Base-by-base conservation (phyloP, 2,113 vertebrate genomes). In the Paracanthobrama guichenoti region DNA sequence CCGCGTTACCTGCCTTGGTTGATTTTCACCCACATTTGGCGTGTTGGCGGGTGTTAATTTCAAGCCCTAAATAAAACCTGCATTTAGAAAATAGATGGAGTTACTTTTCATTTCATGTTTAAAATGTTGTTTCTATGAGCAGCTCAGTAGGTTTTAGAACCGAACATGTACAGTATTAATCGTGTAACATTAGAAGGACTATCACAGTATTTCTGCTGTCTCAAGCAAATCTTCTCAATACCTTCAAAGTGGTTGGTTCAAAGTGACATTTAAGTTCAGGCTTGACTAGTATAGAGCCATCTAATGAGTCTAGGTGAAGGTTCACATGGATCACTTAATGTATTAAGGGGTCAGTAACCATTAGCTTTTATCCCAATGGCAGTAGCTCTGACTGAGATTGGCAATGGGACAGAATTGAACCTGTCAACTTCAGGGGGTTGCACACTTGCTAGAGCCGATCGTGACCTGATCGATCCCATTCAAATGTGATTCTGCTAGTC, bases 201-300 rank as follows among this genome's bases (percentile, higher is more conserved):
- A 6, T 6, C 12, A 73, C 42, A 24, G 24, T 26, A 18, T 26
- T 73, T 53, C 28, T 18, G 44, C 7, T 75, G 24, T 53, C 44
- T 75, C 24, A n/a, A 31, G 9, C 24, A 75, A 48, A 26, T 73
- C 69, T 46, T 75, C 24, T 26, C 24, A 10, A 55, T 48, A 14
- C 12, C 26, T 20, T 50, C 24, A 50, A 39, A 74, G n/a, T 26
- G 6, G 44, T 14, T 50, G 12, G 72, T 72, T 72, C 50, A 48
- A 69, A 79, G 50, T 87, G 44, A 62, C 28, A 44, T 69, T 48
- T 39, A 59, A 81, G 72, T 80, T 81, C 69, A 67, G 69, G 20
- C 77, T 50, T 57, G 46, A 62, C 55, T 62, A 50, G 11, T 60
- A 35, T 67, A 77, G 75, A 59, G n/a, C 20, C 53, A 77, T 77